A percentile compares a stretch with the other conserved stretches of the same genome.
Evolutionary conservation across 2,888 invertebrate genomes (phyloP).

Genomic region (Eudemis profundana): DNA sequence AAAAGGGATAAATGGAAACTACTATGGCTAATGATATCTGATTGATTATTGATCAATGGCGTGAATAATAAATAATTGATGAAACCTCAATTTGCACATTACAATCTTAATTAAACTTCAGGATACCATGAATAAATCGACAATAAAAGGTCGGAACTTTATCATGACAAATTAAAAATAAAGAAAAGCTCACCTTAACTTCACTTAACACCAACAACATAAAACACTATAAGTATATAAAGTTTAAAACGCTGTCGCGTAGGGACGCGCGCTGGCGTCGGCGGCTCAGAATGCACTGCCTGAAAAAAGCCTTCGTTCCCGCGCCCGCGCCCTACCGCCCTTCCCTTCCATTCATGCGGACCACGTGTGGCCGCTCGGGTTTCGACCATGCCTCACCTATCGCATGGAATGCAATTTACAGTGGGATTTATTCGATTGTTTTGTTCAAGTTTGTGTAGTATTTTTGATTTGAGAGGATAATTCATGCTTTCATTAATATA

Average conservation of each 20-base stretch:
- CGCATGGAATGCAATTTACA: constrained; percentile 60
- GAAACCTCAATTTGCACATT: no score
- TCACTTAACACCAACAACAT: constrained; percentile 29
- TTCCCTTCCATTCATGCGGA: constrained; percentile 62
- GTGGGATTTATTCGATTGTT: not conserved
- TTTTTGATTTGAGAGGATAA: constrained; percentile 5
- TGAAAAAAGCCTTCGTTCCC: constrained; percentile 80
- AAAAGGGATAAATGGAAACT: no score
- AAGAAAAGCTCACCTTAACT: constrained; percentile 29
- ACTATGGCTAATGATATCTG: no score
- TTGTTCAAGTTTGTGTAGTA: not conserved
- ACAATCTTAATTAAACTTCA: no score
- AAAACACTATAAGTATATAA: not conserved
- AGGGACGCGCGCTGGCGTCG: constrained; percentile 64
- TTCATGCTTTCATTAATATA: not conserved
- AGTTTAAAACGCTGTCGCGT: constrained; percentile 6
- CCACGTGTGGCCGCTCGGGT: constrained; percentile 80
- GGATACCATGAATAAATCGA: no score
- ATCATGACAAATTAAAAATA: not conserved
- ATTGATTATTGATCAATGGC: no score
- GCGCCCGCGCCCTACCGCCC: constrained; percentile 54
- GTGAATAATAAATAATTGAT: no score
- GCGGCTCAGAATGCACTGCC: constrained; percentile 75
- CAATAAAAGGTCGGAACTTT: no score
- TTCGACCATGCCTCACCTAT: constrained; percentile 76